Evolutionary conservation across 2,797 vertebrate species (phyloP).

Genomic region (Manis javanica): DNA sequence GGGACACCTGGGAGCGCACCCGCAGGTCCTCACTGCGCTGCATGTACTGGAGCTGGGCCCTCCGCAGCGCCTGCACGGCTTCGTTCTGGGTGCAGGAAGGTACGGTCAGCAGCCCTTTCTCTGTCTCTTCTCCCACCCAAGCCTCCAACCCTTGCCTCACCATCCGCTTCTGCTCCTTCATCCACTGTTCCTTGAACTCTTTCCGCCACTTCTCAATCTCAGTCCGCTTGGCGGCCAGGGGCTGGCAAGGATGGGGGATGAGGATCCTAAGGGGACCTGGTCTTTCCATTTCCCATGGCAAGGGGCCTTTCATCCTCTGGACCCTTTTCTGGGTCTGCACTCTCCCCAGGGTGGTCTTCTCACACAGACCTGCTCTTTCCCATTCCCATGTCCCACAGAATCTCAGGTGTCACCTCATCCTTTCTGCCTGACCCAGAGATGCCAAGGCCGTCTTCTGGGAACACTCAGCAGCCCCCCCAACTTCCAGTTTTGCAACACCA

Average conservation of each 20-base stretch:
- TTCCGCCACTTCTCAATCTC: constrained; percentile 97
- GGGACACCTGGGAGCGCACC: constrained; percentile 63
- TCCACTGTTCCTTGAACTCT: constrained; percentile 97
- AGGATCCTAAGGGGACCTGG: background rate
- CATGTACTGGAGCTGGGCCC: constrained; percentile 91
- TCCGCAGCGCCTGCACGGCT: constrained; percentile 88
- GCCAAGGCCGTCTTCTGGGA: background rate
- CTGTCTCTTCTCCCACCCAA: background rate
- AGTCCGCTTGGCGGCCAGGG: constrained; percentile 92
- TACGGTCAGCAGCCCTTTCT: too few species aligned
- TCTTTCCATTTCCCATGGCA: background rate
- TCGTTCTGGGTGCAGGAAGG: constrained; percentile 87
- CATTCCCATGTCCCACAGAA: fast-evolving
- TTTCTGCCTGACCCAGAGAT: background rate
- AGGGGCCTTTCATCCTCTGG: background rate
- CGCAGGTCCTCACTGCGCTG: constrained; percentile 94
- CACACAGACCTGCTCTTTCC: background rate
- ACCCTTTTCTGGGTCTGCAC: background rate
- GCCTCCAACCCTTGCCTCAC: constrained; percentile 82
- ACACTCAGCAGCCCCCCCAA: background rate
- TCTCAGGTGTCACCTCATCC: background rate
- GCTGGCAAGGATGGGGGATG: constrained; percentile 84
- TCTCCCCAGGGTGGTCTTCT: background rate
- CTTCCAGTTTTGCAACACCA: background rate
- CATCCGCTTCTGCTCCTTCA: constrained; percentile 93